Conservation (phyloP, 2,888 invertebrate species). For the Nomada ferruginata region DNA sequence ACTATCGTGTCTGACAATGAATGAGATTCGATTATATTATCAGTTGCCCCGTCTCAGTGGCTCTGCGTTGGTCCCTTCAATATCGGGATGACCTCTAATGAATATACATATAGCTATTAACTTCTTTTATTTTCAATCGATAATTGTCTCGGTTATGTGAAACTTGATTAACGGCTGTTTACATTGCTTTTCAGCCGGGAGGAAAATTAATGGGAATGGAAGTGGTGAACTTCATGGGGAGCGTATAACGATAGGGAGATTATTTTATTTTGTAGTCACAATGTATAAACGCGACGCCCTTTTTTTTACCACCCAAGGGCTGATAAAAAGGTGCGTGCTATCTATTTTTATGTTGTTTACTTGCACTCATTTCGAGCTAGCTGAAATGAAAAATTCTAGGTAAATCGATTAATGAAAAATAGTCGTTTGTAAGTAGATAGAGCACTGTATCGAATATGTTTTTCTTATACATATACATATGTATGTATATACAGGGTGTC, state of each 20-base stretch:
- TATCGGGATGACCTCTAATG: too few species aligned
- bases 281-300: not conserved
- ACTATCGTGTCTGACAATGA: not conserved
- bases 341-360: slow-evolving; percentile 12
- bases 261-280: not conserved
- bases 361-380: not conserved
- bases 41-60: not conserved
- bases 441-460: not conserved
- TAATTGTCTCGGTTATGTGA: not conserved
- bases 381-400: slow-evolving; percentile 3
- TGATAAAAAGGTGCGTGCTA: not conserved
- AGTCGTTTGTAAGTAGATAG: not conserved
- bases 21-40: not conserved
- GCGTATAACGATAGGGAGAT: not conserved
- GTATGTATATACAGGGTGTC: too few species aligned
- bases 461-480: too few species aligned
- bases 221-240: not conserved
- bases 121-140: not conserved
- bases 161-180: not conserved
- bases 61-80: too few species aligned
- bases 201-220: not conserved
- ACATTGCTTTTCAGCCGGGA: not conserved
- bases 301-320: not conserved
- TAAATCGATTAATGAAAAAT: not conserved
- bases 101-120: too few species aligned